Conservation (phyloP, 2,113 vertebrate genomes). For the Amphiprion percula region DNA sequence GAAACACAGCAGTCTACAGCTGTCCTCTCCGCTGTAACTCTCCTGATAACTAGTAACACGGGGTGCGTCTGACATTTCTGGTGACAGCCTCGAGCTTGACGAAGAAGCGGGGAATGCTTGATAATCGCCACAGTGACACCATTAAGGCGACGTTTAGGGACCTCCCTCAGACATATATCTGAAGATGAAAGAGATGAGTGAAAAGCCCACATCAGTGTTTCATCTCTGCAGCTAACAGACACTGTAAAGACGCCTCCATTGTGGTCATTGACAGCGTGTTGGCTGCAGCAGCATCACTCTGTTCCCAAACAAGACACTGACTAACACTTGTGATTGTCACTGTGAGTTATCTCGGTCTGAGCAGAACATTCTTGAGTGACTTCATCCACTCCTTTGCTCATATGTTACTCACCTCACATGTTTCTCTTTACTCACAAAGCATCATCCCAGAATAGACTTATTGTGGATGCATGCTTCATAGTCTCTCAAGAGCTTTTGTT, state of each 20-base stretch:
- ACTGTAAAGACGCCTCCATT: neutral
- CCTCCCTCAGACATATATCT: conserved; percentile 76
- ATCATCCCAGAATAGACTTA: conserved; percentile 34
- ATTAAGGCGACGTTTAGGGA: conserved; percentile 78
- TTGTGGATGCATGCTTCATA: conserved; percentile 17
- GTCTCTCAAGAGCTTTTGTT: conserved; percentile 43
- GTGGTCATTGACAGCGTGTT: conserved; percentile 23
- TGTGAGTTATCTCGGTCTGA: conserved; percentile 9
- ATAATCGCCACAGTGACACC: conserved; percentile 82
- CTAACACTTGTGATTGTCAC: conserved; percentile 13
- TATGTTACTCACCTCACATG: conserved; percentile 46
- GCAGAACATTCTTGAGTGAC: conserved; percentile 28
- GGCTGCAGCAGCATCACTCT: conserved; percentile 1
- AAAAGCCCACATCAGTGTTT: conserved; percentile 54
- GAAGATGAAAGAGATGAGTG: conserved; percentile 67
- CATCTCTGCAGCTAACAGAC: conserved; percentile 46
- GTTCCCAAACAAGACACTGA: conserved; percentile 28
- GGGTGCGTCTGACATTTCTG: conserved; percentile 78
- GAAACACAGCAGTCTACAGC: conserved; percentile 65
- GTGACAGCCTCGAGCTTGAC: conserved; percentile 66
- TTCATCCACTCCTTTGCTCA: conserved; percentile 42
- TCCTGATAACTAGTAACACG: conserved; percentile 60
- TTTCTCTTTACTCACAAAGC: conserved; percentile 16
- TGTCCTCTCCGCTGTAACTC: conserved; percentile 55
- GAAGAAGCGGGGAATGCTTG: conserved; percentile 55